Evolutionary conservation across 2,888 invertebrate genomes (phyloP).

Genomic region (Ectemnius continuus): DNA sequence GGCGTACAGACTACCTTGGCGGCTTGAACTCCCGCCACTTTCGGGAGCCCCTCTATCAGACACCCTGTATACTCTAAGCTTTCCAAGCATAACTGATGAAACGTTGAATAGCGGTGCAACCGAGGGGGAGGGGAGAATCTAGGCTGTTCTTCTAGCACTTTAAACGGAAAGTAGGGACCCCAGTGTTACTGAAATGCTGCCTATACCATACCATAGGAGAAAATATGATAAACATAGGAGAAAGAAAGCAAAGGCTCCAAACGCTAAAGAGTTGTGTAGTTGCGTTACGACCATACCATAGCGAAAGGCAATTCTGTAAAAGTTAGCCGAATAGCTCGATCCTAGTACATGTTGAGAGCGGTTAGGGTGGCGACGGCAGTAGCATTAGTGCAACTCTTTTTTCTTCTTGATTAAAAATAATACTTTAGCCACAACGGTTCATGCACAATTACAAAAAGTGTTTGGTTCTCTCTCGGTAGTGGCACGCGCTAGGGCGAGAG

Average conservation of each 20-base stretch:
- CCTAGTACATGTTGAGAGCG: constrained; percentile 27
- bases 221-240: neutral
- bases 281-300: constrained; percentile 22
- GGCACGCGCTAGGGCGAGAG: constrained; percentile 99
- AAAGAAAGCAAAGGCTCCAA: constrained; percentile 20
- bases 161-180: constrained; percentile 80
- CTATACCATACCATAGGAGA: constrained; percentile 20
- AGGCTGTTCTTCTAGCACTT: constrained; percentile 87
- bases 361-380: constrained; percentile 75
- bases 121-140: constrained; percentile 78
- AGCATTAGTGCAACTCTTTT: constrained; percentile 70
- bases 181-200: constrained; percentile 74
- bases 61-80: constrained; percentile 52
- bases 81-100: constrained; percentile 27
- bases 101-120: constrained; percentile 77
- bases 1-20: neutral
- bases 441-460: constrained; percentile 71
- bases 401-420: constrained; percentile 64
- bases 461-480: constrained; percentile 84
- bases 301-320: constrained; percentile 17
- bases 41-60: constrained; percentile 51
- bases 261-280: constrained; percentile 29
- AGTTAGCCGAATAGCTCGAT: constrained; percentile 28
- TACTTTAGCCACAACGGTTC: constrained; percentile 61
- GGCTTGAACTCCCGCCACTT: constrained; percentile 4